Conservation (phyloP, 2,888 invertebrate species). For the Yponomeuta plumbellus region DNA sequence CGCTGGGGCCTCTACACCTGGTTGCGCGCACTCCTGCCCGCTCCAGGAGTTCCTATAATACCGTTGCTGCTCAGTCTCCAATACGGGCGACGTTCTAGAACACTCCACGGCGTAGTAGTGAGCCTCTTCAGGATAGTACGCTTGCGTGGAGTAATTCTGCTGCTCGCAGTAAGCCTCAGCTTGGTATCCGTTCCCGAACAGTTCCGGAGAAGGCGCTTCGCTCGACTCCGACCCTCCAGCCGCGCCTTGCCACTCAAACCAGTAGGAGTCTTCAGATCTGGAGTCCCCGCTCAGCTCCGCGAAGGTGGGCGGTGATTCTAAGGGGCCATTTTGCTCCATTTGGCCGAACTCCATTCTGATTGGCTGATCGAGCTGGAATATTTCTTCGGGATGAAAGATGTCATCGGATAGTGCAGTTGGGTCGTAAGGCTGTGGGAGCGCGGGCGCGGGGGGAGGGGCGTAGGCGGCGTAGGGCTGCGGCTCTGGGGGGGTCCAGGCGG, state of each 20-base stretch:
- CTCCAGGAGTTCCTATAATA: constrained; percentile 46
- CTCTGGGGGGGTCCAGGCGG: constrained; percentile 54
- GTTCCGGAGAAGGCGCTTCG: constrained; percentile 76
- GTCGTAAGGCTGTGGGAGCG: constrained; percentile 69
- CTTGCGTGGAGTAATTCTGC: constrained; percentile 50
- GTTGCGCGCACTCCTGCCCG: constrained; percentile 54
- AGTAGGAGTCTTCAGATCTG: constrained; percentile 76
- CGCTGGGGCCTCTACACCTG: constrained; percentile 46
- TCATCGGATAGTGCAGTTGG: constrained; percentile 78
- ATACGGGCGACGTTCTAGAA: constrained; percentile 51
- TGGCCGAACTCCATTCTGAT: constrained; percentile 78
- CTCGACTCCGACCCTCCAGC: constrained; percentile 67
- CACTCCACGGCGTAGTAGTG: constrained; percentile 59
- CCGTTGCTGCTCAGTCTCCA: constrained; percentile 55
- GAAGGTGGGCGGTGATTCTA: constrained; percentile 82
- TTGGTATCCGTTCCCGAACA: constrained; percentile 58
- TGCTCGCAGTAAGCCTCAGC: constrained; percentile 61
- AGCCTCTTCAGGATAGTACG: constrained; percentile 62
- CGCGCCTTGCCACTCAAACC: constrained; percentile 76
- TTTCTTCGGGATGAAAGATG: constrained; percentile 85
- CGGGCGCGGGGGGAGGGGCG: constrained; percentile 51
- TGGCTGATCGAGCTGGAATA: constrained; percentile 85
- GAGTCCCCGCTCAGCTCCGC: constrained; percentile 84
- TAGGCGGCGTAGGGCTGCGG: constrained; percentile 51
- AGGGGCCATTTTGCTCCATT: constrained; percentile 57